phyloP scores from a whole-genome alignment of 1,140 invertebrate species.

The Monochamus saltuarius region DNA sequence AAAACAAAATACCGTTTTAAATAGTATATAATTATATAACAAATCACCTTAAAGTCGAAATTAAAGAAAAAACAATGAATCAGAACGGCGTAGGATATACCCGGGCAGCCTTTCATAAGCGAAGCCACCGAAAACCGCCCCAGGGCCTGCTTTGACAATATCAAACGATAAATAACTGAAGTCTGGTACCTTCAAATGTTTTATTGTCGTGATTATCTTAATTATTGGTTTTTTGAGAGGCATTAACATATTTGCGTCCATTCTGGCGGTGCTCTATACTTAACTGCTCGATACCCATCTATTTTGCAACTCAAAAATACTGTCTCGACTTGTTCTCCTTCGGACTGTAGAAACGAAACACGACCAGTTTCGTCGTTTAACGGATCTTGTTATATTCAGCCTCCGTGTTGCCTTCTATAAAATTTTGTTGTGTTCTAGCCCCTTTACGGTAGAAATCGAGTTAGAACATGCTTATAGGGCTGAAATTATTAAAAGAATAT shows the following conservation, averaged over 20 bases:
- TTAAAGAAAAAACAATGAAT: slow-evolving; percentile 21
- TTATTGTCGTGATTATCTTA: slow-evolving; percentile 41
- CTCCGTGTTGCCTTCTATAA: too few species aligned
- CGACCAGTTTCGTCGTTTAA: too few species aligned
- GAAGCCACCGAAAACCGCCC: slow-evolving; percentile 12
- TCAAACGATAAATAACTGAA: slow-evolving; percentile 38
- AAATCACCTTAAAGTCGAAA: slow-evolving; percentile 24
- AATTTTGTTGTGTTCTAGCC: too few species aligned
- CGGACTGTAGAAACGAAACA: too few species aligned
- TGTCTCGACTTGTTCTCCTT: background rate
- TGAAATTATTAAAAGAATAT: too few species aligned
- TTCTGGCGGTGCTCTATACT: slow-evolving; percentile 27
- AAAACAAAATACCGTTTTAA: slow-evolving; percentile 22
- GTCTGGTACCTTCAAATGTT: slow-evolving; percentile 34
- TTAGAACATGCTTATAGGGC: too few species aligned
- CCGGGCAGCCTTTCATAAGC: background rate
- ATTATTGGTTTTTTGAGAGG: slow-evolving; percentile 38
- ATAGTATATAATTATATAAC: slow-evolving; percentile 27
- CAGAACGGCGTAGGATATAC: background rate
- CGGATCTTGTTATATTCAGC: too few species aligned
- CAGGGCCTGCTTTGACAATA: slow-evolving; percentile 35
- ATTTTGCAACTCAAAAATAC: slow-evolving; percentile 4
- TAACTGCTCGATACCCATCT: slow-evolving; percentile 26
- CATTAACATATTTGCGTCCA: slow-evolving; percentile 39
- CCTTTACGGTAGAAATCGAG: too few species aligned